These are phyloP conservation scores for Clarias gariepinus DNA, from an alignment of 2,113 vertebrate genomes.

Conservation along the genomic window DNA sequence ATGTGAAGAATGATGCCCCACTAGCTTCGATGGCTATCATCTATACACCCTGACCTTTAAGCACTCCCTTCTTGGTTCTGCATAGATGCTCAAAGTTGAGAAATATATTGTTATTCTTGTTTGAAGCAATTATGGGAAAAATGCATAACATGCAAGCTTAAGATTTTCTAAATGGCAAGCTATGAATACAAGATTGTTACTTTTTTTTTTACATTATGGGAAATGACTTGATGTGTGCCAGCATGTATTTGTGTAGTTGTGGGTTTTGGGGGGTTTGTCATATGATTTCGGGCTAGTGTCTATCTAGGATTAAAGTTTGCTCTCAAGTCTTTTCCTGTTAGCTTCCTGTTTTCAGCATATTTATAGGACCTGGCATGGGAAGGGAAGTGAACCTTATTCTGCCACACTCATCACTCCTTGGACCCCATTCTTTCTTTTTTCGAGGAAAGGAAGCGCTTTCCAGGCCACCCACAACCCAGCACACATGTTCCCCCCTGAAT, in stretches of 20 bases:
- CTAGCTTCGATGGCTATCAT: conserved; percentile 37
- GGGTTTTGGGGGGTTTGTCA: background rate
- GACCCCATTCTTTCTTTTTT: conserved; percentile 52
- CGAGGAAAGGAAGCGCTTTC: conserved; percentile 55
- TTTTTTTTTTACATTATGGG: too few species aligned
- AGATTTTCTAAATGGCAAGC: background rate
- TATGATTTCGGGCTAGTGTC: background rate
- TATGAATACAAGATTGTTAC: background rate
- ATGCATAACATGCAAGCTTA: background rate
- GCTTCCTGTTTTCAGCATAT: conserved; percentile 64
- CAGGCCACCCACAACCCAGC: conserved; percentile 45
- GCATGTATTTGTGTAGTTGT: background rate
- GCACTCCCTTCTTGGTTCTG: background rate
- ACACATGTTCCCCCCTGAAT: conserved; percentile 27
- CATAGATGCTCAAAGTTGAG: background rate
- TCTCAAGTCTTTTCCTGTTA: conserved; percentile 40
- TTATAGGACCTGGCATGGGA: conserved; percentile 61
- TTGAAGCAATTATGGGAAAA: background rate
- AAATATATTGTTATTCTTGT: background rate
- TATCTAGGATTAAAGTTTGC: conserved; percentile 49
- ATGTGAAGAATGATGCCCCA: conserved; percentile 43
- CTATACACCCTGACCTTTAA: conserved; percentile 6
- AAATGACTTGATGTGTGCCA: background rate
- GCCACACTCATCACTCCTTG: conserved; percentile 48
- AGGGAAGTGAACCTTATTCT: conserved; percentile 60